phyloP scores from a whole-genome alignment of 2,113 vertebrate species.

The Poeciliopsis retropinna region DNA sequence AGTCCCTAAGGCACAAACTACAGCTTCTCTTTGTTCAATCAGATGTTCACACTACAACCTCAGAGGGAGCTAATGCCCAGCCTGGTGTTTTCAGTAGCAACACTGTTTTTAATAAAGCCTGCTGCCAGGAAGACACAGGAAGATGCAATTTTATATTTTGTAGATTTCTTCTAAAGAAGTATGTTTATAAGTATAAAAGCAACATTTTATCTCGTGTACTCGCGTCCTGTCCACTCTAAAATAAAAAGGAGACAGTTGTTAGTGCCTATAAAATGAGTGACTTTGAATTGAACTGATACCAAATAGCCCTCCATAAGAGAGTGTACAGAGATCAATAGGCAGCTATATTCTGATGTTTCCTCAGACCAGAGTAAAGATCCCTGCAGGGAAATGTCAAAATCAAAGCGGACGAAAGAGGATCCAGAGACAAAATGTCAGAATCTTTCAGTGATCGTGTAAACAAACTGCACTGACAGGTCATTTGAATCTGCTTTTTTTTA shows the following conservation, averaged over 20 bases:
- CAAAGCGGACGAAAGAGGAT: slow-evolving; percentile 32
- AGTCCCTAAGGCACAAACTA: slow-evolving; percentile 20
- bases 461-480: not conserved
- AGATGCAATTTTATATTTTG: too few species aligned
- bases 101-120: not conserved
- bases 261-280: not conserved
- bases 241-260: not conserved
- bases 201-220: slow-evolving; percentile 3
- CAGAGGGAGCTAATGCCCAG: not conserved
- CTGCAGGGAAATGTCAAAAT: slow-evolving; percentile 32
- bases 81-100: not conserved
- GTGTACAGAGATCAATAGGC: too few species aligned
- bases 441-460: not conserved
- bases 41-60: not conserved
- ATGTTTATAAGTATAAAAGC: too few species aligned
- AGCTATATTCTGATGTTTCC: slow-evolving; percentile 31
- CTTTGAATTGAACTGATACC: slow-evolving; percentile 19
- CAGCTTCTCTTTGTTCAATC: slow-evolving; percentile 20
- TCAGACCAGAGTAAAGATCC: slow-evolving; percentile 30
- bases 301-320: not conserved
- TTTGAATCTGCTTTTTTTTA: not conserved
- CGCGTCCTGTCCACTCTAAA: slow-evolving; percentile 4
- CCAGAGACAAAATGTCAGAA: slow-evolving; percentile 30
- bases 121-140: too few species aligned
- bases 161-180: too few species aligned